Evolutionary conservation across 2,113 vertebrate genomes (phyloP), one percentile per base, ranked within the genome.

Genomic region (Engraulis encrasicolus): DNA sequence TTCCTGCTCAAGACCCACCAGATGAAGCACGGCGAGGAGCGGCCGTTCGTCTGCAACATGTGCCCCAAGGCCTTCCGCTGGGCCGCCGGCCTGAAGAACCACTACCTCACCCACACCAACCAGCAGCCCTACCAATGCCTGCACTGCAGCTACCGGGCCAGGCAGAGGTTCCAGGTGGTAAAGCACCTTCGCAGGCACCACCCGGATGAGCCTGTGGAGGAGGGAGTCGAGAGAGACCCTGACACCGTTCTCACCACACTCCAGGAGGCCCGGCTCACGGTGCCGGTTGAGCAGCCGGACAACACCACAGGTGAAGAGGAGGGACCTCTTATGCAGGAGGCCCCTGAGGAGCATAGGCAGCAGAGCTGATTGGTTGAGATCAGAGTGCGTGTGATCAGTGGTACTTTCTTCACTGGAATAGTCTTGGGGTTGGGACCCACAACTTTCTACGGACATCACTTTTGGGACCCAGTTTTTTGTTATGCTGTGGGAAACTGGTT

Each of bases 151-250:
- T 99, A 99, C 92, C 95, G 95, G 45, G 98, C 98, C 92, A 99
- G 98, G 85, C 98, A 99, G 93, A 98, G 95, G 92, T 99, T 99
- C 90, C 98, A 99, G 91, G 98, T 99, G 90, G 95, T 97, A 80
- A 97, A 97, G 84, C 97, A 97, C 40, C 91, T 97, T 87, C 95
- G 94, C 83, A 90, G 95, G 77, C 96, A 97, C 87, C 98, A 99
- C 88, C 96, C 97, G 0, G 96, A 96, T 0, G 0, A 86, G 0
- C 92, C 97, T 20, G 93, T 90, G 0, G 94, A 93, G 89, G 92
- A 96, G 50, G 97, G 98, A 0, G 96, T 99, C 71, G 95, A 94
- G 83, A 97, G 95, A 86, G 97, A 99, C 86, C 94, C 95, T 0
- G 94, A 91, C 27, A 89, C 90, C 0, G 92, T 91, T 0, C 91